Conservation (phyloP, 2,888 invertebrate species). For the Protophormia terraenovae region DNA sequence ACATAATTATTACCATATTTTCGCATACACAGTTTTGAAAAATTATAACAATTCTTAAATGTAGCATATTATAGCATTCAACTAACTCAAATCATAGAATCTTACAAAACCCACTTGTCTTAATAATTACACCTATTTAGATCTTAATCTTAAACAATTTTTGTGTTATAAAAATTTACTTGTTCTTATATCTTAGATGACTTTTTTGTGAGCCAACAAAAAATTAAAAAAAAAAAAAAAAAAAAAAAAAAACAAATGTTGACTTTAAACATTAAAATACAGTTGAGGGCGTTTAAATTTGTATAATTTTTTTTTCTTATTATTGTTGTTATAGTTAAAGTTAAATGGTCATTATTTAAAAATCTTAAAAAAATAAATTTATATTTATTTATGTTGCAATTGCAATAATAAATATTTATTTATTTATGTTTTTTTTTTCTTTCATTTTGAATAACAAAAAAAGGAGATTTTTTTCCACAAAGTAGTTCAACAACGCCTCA, state of each 20-base stretch:
- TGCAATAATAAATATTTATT: conserved; percentile 59
- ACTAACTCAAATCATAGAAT: neutral
- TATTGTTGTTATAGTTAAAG: conserved; percentile 33
- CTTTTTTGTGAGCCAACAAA: conserved; percentile 15
- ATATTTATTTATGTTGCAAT: conserved; percentile 57
- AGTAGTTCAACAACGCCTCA: conserved; percentile 56
- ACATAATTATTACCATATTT: too few relatives aligned
- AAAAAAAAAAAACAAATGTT: conserved; percentile 8
- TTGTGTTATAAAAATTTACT: conserved; percentile 44
- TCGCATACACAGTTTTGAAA: too few relatives aligned
- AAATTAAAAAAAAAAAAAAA: neutral
- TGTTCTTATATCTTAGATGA: conserved; percentile 48
- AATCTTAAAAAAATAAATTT: neutral
- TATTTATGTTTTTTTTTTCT: conserved; percentile 28
- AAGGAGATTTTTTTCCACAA: neutral
- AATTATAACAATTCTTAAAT: neutral
- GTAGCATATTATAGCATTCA: neutral
- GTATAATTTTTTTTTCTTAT: neutral
- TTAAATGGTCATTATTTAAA: conserved; percentile 54
- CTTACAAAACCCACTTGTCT: conserved; percentile 26
- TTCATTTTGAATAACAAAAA: conserved; percentile 19
- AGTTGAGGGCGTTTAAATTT: conserved; percentile 48
- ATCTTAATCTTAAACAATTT: conserved; percentile 26
- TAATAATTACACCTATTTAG: conserved; percentile 44
- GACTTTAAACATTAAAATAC: neutral